Conservation (phyloP, 2,888 invertebrate genomes). For the Limenitis camilla region DNA sequence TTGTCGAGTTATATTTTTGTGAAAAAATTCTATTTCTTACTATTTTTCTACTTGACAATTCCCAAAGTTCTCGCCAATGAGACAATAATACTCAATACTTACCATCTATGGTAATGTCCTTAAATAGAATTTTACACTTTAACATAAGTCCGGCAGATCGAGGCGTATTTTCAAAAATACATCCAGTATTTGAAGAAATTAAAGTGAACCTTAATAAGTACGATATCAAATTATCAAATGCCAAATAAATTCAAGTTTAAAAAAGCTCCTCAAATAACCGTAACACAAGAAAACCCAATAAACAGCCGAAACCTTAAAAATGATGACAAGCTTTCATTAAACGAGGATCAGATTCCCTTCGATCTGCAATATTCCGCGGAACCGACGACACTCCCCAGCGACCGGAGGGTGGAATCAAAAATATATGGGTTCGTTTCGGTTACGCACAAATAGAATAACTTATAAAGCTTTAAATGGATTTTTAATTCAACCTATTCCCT, state of each 20-base stretch:
- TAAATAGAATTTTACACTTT: too few relatives aligned
- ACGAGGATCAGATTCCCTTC: conserved; percentile 3
- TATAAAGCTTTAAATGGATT: not conserved
- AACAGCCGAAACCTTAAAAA: conserved; percentile 5
- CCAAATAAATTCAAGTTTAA: not conserved
- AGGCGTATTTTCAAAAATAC: too few relatives aligned
- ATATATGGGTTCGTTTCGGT: not conserved
- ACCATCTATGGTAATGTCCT: too few relatives aligned
- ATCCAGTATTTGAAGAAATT: too few relatives aligned
- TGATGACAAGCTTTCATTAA: not conserved
- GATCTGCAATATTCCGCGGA: not conserved
- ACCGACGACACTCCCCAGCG: not conserved
- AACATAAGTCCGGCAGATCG: too few relatives aligned
- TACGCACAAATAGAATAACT: not conserved
- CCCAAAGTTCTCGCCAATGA: too few relatives aligned
- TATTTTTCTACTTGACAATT: too few relatives aligned
- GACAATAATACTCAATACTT: too few relatives aligned
- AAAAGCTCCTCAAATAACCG: not conserved
- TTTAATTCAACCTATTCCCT: not conserved
- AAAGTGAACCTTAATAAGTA: too few relatives aligned
- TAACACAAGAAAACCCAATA: not conserved
- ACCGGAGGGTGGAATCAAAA: not conserved
- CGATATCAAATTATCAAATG: too few relatives aligned
- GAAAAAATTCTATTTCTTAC: too few relatives aligned
- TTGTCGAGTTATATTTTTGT: too few relatives aligned